Conservation (phyloP, 2,113 vertebrate genomes). For the Anser cygnoides region DNA sequence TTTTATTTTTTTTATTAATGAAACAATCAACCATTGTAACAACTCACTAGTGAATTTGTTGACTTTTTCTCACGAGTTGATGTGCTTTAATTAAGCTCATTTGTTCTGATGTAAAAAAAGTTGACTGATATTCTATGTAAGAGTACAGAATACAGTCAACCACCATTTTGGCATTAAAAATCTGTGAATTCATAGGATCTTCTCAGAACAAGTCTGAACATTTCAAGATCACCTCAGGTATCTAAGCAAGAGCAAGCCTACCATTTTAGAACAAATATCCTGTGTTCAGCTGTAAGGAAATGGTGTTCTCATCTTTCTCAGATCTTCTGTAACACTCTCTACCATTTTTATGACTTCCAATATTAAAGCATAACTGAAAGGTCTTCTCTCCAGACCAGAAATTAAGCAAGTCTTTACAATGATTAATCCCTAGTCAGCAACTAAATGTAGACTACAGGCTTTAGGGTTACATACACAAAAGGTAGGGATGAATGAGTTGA, state of each 20-base stretch:
- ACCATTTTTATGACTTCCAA: not conserved
- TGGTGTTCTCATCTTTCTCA: not conserved
- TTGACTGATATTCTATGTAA: not conserved
- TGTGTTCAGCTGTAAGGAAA: fast-evolving
- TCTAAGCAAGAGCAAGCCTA: not conserved
- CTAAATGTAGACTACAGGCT: not conserved
- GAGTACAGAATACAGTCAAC: not conserved
- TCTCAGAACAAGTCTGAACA: not conserved
- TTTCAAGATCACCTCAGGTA: not conserved
- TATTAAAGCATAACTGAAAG: not conserved
- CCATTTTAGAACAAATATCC: not conserved
- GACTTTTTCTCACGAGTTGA: not conserved
- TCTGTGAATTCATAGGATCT: not conserved
- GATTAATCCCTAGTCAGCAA: not conserved
- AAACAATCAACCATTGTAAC: not conserved
- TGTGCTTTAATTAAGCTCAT: not conserved
- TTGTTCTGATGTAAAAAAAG: not conserved
- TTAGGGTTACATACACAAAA: not conserved
- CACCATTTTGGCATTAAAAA: not conserved
- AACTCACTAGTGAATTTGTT: not conserved
- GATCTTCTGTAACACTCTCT: not conserved
- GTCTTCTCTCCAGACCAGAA: not conserved
- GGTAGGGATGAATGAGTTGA: not conserved
- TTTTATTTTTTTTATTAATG: not conserved
- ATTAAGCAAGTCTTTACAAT: not conserved